Conservation (phyloP, 2,888 invertebrate species). For the Salticus scenicus region DNA sequence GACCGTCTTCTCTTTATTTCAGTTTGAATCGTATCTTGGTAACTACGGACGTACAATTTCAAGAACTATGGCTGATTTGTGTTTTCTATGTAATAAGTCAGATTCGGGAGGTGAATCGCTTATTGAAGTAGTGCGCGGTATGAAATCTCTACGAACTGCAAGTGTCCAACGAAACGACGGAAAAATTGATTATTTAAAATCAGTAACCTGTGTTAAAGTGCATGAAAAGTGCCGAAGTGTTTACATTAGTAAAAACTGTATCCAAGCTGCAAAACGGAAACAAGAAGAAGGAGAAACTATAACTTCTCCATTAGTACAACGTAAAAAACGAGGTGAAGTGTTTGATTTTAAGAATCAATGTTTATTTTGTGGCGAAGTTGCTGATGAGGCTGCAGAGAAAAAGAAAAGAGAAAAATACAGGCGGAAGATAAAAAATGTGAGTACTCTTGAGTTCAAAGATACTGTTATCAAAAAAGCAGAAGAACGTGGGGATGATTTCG, state of each 20-base stretch:
- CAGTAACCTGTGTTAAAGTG: neutral
- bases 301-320: neutral
- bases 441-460: neutral
- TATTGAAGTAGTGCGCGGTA: neutral
- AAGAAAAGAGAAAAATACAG: neutral
- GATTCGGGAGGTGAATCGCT: neutral
- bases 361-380: neutral
- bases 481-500: neutral
- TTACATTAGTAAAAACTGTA: conserved; percentile 8
- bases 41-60: too few relatives aligned
- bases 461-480: conserved; percentile 4
- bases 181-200: neutral
- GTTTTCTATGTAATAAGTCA: neutral
- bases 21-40: neutral
- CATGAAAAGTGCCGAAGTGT: neutral
- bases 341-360: neutral
- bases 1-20: neutral
- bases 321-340: neutral
- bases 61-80: too few relatives aligned
- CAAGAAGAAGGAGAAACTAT: neutral
- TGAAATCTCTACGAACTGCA: neutral
- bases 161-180: neutral
- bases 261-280: neutral
- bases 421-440: conserved; percentile 1
- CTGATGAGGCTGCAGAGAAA: neutral